These are phyloP conservation scores for Xylophagus ater DNA, from an alignment of 2,888 invertebrate genomes.

Conservation along the genomic window DNA sequence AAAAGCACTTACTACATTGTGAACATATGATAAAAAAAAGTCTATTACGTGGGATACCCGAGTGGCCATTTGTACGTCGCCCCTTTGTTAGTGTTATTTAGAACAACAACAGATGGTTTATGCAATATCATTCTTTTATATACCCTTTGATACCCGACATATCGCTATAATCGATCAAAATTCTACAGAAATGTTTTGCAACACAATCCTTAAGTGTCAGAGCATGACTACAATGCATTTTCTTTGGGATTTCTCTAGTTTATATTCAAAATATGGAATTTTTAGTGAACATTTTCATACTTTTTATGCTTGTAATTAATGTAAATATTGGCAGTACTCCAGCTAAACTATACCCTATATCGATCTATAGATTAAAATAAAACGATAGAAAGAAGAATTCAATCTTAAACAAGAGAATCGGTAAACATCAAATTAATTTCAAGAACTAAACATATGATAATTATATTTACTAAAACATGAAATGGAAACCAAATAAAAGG, in stretches of 20 bases:
- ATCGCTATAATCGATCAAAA: conserved; percentile 13
- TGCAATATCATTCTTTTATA: conserved; percentile 24
- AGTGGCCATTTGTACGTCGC: conserved; percentile 38
- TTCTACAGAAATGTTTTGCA: conserved; percentile 1
- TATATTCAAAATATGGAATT: not conserved
- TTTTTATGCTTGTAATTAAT: conserved; percentile 17
- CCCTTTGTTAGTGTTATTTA: conserved; percentile 22
- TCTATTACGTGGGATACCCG: conserved; percentile 40
- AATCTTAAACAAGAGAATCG: conserved; percentile 10
- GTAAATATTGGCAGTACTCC: conserved; percentile 15
- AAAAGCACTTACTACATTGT: too few species aligned
- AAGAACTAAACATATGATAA: conserved; percentile 23
- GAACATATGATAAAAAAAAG: too few species aligned
- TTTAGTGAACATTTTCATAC: conserved; percentile 2
- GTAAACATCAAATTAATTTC: conserved; percentile 24
- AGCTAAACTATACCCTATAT: not conserved
- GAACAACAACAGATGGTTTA: conserved; percentile 28
- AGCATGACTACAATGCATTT: conserved; percentile 15
- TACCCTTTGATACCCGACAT: conserved; percentile 9
- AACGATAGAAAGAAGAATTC: not conserved
- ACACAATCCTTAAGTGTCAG: conserved; percentile 9
- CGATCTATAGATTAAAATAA: not conserved
- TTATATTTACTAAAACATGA: conserved; percentile 24
- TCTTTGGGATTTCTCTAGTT: not conserved
- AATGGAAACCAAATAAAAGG: too few species aligned